Evolutionary conservation across 2,113 vertebrate species (phyloP), one percentile per base, ranked within the genome.

Genomic region (Amblyopsis rosae): DNA sequence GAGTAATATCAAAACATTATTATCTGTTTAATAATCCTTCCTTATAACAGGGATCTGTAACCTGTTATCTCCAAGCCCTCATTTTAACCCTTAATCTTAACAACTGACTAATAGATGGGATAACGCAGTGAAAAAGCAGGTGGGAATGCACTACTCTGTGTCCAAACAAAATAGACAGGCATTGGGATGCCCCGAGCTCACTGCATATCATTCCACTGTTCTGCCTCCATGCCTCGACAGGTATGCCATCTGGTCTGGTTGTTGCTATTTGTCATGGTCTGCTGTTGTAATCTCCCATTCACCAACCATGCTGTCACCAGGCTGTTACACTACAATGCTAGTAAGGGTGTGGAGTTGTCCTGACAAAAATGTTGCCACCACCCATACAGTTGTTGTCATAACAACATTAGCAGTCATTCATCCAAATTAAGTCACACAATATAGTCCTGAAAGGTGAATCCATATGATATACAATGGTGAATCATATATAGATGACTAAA

Each of bases 221-320:
- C 56, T 58, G 80, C 82, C 70, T 81, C 80, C 74, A 41, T 71
- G 46, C 75, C 71, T 84, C 62, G 15, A 8, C 75, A 83, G 83
- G 81, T 86, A 91, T 90, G 88, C 88, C 76, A 88, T 87, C 83
- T 5, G 70, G 81, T 86, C 72, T 88, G 87, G 83, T 87, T 89
- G 72, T 62, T 86, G 73, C 66, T 32, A n/a, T 58, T 17, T 58
- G 56, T 17, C 8, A 32, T 9, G 17, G 60, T 19, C 33, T 49
- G 60, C 6, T 46, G 51, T 58, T 11, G 41, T 50, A 72, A 72
- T 85, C 67, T 65, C 49, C 59, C 0, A 11, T 56, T 59, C 48
- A 35, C 57, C 33, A 72, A 70, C 69, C 75, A 50, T 56, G 62
- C 62, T 59, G 62, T 81, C 53, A 71, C 70, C 70, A 77, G 83